Percentiles rank a stretch among this genome's conserved stretches.
These are phyloP conservation scores for Drosophila guanche DNA, from an alignment of 1,140 invertebrate genomes.

Conservation along the genomic window DNA sequence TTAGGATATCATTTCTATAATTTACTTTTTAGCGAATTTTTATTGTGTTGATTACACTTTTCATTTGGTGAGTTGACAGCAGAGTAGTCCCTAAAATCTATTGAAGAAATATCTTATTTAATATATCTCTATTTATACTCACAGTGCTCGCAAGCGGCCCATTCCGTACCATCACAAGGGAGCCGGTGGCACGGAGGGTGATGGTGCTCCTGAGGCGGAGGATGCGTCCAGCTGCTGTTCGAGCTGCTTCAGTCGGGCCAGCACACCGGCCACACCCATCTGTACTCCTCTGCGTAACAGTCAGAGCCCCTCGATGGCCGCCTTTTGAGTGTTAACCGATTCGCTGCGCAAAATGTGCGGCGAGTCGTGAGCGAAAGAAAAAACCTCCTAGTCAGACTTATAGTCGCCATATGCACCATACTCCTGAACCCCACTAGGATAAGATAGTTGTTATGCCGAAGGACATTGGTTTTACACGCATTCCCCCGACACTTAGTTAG, in stretches of 20 bases:
- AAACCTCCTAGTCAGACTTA: slow-evolving; percentile 37
- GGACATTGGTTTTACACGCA: slow-evolving; percentile 53
- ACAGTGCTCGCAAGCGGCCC: slow-evolving; percentile 94
- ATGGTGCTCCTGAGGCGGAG: slow-evolving; percentile 64
- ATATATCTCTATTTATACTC: slow-evolving; percentile 65
- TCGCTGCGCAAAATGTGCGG: slow-evolving; percentile 70
- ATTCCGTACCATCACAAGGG: slow-evolving; percentile 94
- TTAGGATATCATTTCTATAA: slow-evolving; percentile 27
- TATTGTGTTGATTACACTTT: slow-evolving; percentile 61
- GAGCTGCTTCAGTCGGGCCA: slow-evolving; percentile 85
- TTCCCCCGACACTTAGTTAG: slow-evolving; percentile 40
- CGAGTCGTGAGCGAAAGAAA: slow-evolving; percentile 37
- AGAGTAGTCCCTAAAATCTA: too few relatives aligned
- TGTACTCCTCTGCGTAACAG: slow-evolving; percentile 61
- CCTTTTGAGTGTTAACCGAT: slow-evolving; percentile 76
- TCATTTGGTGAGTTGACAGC: slow-evolving; percentile 61
- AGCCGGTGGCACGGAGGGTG: slow-evolving; percentile 83
- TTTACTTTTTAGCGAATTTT: slow-evolving; percentile 51
- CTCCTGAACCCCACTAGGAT: slow-evolving; percentile 5
- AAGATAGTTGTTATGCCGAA: slow-evolving; percentile 59
- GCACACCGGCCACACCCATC: slow-evolving; percentile 68
- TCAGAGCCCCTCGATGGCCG: slow-evolving; percentile 70
- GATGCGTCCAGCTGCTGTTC: slow-evolving; percentile 88
- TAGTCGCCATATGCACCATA: slow-evolving; percentile 38
- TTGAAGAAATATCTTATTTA: too few relatives aligned